Percentiles rank a stretch among this genome's conserved stretches.
Evolutionary conservation across 2,797 vertebrate genomes (phyloP).

Genomic region (Leuciscus waleckii): DNA sequence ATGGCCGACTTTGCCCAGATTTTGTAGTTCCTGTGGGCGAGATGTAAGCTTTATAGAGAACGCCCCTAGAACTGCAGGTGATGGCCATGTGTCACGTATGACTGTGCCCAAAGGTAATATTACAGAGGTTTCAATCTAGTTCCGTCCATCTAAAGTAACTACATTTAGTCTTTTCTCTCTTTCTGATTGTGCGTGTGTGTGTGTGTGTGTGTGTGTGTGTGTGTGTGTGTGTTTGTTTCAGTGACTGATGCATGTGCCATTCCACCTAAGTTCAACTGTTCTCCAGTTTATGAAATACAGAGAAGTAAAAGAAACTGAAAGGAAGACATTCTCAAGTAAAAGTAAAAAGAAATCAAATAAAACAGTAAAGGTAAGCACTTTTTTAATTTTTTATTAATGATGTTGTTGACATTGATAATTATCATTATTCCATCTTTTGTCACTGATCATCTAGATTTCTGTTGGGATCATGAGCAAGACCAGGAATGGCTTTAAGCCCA

Average conservation of each 20-base stretch:
- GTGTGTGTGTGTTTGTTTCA: background rate
- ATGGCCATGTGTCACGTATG: background rate
- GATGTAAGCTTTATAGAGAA: background rate
- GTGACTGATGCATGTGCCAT: background rate
- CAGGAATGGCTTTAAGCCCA: background rate
- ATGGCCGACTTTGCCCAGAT: background rate
- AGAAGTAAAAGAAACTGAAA: slow-evolving; percentile 38
- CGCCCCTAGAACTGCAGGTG: background rate
- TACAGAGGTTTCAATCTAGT: no score
- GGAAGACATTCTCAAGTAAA: slow-evolving; percentile 16
- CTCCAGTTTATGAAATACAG: slow-evolving; percentile 33
- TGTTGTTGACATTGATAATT: background rate
- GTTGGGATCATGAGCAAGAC: slow-evolving; percentile 38
- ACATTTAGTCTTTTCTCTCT: background rate
- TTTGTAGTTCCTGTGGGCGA: slow-evolving; percentile 4
- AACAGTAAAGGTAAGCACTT: background rate
- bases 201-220: background rate
- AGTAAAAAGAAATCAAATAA: slow-evolving; percentile 39
- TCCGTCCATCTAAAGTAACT: no score
- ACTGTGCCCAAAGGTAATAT: background rate
- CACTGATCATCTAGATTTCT: slow-evolving; percentile 27
- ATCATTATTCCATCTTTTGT: background rate
- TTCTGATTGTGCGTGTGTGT: no score
- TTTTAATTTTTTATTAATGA: background rate
- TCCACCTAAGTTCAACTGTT: slow-evolving; percentile 11